Base-by-base conservation (phyloP, 2,797 vertebrate genomes). In the Girardinus metallicus region DNA sequence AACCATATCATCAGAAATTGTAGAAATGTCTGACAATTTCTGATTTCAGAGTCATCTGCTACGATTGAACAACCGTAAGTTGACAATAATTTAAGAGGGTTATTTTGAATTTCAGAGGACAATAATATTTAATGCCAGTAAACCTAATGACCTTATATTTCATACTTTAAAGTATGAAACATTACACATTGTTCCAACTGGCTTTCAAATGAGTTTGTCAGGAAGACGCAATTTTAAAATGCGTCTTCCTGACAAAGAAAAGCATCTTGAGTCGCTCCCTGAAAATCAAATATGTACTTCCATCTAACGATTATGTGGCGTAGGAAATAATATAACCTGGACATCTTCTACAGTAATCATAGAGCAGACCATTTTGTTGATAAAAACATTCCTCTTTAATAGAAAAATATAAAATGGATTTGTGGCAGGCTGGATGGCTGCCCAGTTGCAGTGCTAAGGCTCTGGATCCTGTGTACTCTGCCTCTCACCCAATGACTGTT, bases 81-180 rank as follows among this genome's bases (percentile, higher is more conserved):
- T 18, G 70, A 75, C 85, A 81, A 23, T 73, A 44, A 85, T 81
- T 64, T 78, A 81, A 80, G 74, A 64, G 60, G 36, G 49, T 74
- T 74, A 13, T 23, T n/a, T 55, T 74, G 13, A 26, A 55, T 62
- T 62, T 62, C 6, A 62, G 13, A 62, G 6, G 29, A 16, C 29
- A 62, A 34, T 62, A 16, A 62, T 31, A 29, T 55, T n/a, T 55
- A 60, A 5, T 16, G 6, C 29, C 29, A 62, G 29, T 31, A 62
- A 62, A 62, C 13, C 29, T 8, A 31, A 31, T 57, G 26, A 57
- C n/a, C n/a, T 60, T 60, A 29, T 53, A 26, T 23, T 26, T 53
- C 21, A 53, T 26, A 53, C n/a, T 29, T 57, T 0, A 29, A 60
- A 60, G n/a, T 15, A 29, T 60, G 29, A 60, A 29, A 15, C 53